Base-by-base conservation (phyloP, 2,797 vertebrate genomes). In the Eupleurogrammus muticus region DNA sequence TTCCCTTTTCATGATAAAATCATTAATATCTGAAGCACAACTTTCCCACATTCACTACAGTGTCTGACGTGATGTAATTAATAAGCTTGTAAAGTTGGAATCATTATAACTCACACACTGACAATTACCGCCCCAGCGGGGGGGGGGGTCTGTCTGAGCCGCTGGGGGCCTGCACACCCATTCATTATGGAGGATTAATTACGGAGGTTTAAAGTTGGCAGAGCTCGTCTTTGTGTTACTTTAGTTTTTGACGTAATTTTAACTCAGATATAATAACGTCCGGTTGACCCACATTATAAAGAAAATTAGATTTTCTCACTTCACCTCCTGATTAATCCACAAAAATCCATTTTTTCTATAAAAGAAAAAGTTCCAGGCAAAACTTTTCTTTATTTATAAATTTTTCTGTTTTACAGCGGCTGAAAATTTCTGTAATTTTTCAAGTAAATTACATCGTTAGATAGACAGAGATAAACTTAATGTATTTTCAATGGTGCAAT, bases 61-160 rank as follows among this genome's bases (percentile, higher is more conserved):
- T n/a, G n/a, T n/a, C n/a, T n/a, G n/a, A n/a, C n/a, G n/a, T 51
- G 21, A 57, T 59, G 19, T 61, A 28, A 59, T 82, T 81, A 48
- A 86, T 81, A 38, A 55, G 20, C 13, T 14, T 42, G 68, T 69
- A 66, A 83, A 81, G 54, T 54, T 62, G 24, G 66, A 69, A 82
- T 87, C 78, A 89, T 92, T 91, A 85, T 34, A 70, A 91, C 90
- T 91, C 87, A 85, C 75, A 70, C 90, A 85, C 80, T 86, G 87
- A 89, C 89, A 92, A 92, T 93, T 92, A 92, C 86, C 90, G 42
- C 54, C 87, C 68, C 90, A 87, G 92, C 79, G 77, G 83, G 91
- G 78, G 70, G 52, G 73, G 82, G n/a, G n/a, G n/a, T 46, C 78
- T 54, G 85, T 70, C 59, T 81, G 84, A 74, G 73, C 65, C 19